phyloP scores from a whole-genome alignment of 2,888 invertebrate species.

The Ennomos fuscantarius region DNA sequence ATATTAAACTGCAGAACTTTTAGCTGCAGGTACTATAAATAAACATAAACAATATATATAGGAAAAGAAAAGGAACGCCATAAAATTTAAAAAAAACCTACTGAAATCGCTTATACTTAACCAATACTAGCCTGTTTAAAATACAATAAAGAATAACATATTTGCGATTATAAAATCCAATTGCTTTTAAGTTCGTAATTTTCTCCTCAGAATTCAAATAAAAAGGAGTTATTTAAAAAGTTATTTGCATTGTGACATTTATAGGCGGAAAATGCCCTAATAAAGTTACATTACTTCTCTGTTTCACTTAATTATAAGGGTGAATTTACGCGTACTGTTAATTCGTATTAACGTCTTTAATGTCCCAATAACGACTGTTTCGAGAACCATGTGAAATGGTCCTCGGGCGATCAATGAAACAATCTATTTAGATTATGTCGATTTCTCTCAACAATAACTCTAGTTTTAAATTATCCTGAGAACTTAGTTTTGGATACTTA shows the following conservation, averaged over 20 bases:
- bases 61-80: no score
- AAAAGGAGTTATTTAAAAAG: constrained; percentile 50
- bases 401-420: constrained; percentile 21
- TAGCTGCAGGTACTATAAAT: constrained; percentile 20
- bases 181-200: constrained; percentile 11
- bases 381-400: constrained; percentile 43
- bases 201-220: constrained; percentile 33
- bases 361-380: constrained; percentile 47
- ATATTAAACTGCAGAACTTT: constrained; percentile 37
- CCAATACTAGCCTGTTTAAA: no score
- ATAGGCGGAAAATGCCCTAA: constrained; percentile 54
- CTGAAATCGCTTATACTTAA: no score
- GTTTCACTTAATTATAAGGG: constrained; percentile 54
- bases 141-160: not conserved
- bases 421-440: constrained; percentile 22
- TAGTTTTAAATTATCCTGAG: no score
- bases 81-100: no score
- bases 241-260: constrained; percentile 56
- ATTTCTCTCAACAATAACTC: not conserved
- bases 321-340: constrained; percentile 47
- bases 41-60: no score
- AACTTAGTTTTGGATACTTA: no score
- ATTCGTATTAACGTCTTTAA: constrained; percentile 56
- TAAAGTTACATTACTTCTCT: constrained; percentile 59
- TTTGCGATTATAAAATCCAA: constrained; percentile 10